phyloP scores from a whole-genome alignment of 1,140 invertebrate species.

The Heliconius congener region DNA sequence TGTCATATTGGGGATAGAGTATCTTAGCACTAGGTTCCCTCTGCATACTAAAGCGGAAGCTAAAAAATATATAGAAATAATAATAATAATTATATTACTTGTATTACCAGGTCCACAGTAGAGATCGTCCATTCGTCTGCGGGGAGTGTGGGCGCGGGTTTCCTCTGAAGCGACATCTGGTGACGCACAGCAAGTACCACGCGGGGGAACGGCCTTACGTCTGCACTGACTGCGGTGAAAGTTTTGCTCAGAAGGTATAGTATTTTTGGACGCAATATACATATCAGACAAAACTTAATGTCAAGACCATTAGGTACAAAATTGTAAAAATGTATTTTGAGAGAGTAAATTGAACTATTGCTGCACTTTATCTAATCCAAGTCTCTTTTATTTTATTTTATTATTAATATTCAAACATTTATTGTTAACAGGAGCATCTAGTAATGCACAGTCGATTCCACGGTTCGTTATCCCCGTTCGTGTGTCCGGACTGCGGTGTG shows the following conservation, averaged over 20 bases:
- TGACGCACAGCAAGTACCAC: slow-evolving; percentile 93
- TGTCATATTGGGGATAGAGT: no score
- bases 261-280: no score
- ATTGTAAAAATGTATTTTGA: no score
- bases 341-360: no score
- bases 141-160: slow-evolving; percentile 91
- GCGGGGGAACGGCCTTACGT: slow-evolving; percentile 93
- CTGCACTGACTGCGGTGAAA: slow-evolving; percentile 93
- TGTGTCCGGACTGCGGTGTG: slow-evolving; percentile 90
- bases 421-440: slow-evolving; percentile 63
- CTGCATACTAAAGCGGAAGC: no score
- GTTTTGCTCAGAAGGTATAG: slow-evolving; percentile 89
- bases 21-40: no score
- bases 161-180: slow-evolving; percentile 90
- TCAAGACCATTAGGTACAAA: no score
- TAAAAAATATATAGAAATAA: no score
- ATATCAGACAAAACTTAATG: no score
- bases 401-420: slow-evolving; percentile 46
- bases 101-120: slow-evolving; percentile 83
- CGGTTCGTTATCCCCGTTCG: slow-evolving; percentile 90
- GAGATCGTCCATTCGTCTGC: slow-evolving; percentile 91
- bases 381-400: no score
- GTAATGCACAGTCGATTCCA: slow-evolving; percentile 91
- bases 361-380: no score
- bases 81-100: no score